phyloP scores from a whole-genome alignment of 2,888 invertebrate species.

The Luffia ferchaultella region DNA sequence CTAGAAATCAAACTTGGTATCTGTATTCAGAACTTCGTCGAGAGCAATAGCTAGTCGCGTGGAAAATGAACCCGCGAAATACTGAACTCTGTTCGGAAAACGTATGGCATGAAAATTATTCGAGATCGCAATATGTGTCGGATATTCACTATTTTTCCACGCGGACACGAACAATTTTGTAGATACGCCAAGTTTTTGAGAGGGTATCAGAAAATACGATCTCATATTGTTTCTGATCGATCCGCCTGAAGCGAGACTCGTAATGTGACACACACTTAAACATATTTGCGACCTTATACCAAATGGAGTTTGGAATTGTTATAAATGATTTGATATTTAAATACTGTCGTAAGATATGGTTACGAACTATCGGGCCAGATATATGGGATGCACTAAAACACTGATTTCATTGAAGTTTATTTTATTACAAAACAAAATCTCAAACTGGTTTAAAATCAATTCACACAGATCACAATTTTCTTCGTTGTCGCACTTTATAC shows the following conservation, averaged over 20 bases:
- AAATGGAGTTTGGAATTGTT: not conserved
- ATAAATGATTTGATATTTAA: not conserved
- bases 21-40: not conserved
- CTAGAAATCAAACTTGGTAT: not conserved
- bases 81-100: not conserved
- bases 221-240: not conserved
- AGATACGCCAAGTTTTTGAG: not conserved
- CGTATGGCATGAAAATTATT: not conserved
- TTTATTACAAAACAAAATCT: not conserved
- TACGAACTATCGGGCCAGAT: too few relatives aligned
- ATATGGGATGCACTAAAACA: not conserved
- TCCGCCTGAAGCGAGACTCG: not conserved
- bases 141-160: not conserved
- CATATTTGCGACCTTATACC: not conserved
- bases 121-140: not conserved
- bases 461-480: not conserved
- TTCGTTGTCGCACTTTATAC: too few relatives aligned
- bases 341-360: too few relatives aligned
- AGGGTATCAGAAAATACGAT: not conserved
- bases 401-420: not conserved
- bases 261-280: too few relatives aligned
- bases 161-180: not conserved
- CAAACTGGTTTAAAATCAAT: not conserved
- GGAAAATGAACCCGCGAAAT: not conserved
- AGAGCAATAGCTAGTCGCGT: not conserved